Conservation (phyloP, 2,888 invertebrate species). For the Atethmia centrago region DNA sequence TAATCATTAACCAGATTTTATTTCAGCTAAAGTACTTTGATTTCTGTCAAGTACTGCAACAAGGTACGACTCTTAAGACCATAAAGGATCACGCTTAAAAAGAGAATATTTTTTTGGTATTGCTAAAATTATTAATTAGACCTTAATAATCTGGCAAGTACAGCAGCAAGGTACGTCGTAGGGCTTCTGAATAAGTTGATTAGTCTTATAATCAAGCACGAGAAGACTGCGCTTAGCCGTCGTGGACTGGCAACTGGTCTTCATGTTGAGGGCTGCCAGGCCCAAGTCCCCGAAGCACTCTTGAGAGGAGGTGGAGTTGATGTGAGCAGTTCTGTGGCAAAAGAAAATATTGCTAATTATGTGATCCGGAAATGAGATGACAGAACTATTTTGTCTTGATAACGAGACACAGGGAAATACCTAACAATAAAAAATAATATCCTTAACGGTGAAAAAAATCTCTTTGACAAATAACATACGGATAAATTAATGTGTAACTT, state of each 20-base stretch:
- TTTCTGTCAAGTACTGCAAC: slow-evolving; percentile 3
- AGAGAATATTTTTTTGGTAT: background rate
- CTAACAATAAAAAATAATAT: background rate
- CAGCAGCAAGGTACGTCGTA: slow-evolving; percentile 47
- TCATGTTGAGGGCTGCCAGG: slow-evolving; percentile 17
- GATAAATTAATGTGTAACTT: background rate
- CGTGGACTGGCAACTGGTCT: slow-evolving; percentile 19
- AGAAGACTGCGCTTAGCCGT: slow-evolving; percentile 21
- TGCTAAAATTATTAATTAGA: background rate
- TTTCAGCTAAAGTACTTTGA: background rate
- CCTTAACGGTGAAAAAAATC: background rate
- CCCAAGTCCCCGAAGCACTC: slow-evolving; percentile 43
- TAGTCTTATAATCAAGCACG: slow-evolving; percentile 11
- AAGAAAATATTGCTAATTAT: background rate
- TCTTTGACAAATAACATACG: background rate
- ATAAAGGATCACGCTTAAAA: background rate
- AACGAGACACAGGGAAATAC: background rate
- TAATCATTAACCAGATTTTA: background rate
- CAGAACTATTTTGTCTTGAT: background rate
- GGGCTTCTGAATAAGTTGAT: background rate
- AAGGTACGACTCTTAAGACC: slow-evolving; percentile 28
- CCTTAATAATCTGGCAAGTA: slow-evolving; percentile 32
- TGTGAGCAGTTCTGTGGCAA: slow-evolving; percentile 14
- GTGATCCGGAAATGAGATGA: background rate
- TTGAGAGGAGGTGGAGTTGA: background rate